Conservation (phyloP, 2,113 vertebrate genomes). For the Octodon degus region DNA sequence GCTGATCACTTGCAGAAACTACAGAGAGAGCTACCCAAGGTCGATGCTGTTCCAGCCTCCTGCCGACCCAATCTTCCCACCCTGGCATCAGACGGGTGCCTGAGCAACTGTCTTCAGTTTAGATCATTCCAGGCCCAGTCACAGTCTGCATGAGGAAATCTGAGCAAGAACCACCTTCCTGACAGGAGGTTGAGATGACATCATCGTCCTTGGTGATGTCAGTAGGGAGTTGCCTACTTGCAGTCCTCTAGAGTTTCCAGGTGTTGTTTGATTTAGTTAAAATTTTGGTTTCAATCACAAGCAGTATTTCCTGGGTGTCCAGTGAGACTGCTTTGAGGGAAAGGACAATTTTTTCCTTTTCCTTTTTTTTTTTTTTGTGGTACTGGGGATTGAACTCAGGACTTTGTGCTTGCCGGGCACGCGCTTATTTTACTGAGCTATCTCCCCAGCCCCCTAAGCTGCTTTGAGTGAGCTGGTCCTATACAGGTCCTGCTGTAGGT, state of each 20-base stretch:
- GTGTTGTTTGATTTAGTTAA: constrained; percentile 3
- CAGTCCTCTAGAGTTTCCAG: neutral
- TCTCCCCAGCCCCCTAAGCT: neutral
- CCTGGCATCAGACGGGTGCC: neutral
- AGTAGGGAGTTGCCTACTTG: neutral
- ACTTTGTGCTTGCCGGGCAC: too few relatives aligned
- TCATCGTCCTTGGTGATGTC: neutral
- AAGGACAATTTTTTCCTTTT: too few relatives aligned
- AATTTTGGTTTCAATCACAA: neutral
- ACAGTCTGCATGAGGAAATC: neutral
- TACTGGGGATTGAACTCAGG: too few relatives aligned
- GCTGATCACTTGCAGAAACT: neutral
- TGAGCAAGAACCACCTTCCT: neutral
- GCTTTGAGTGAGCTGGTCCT: neutral
- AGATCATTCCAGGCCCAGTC: neutral
- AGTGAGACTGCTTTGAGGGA: constrained; percentile 13
- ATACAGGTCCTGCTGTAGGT: neutral
- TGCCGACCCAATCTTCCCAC: neutral
- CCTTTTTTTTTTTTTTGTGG: too few relatives aligned
- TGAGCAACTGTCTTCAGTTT: neutral
- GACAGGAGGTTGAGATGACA: neutral
- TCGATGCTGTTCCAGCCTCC: neutral
- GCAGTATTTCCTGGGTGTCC: neutral
- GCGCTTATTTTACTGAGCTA: too few relatives aligned
- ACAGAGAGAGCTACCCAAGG: neutral